Conservation (phyloP, 2,888 invertebrate species). For the Calephelis perditalis region DNA sequence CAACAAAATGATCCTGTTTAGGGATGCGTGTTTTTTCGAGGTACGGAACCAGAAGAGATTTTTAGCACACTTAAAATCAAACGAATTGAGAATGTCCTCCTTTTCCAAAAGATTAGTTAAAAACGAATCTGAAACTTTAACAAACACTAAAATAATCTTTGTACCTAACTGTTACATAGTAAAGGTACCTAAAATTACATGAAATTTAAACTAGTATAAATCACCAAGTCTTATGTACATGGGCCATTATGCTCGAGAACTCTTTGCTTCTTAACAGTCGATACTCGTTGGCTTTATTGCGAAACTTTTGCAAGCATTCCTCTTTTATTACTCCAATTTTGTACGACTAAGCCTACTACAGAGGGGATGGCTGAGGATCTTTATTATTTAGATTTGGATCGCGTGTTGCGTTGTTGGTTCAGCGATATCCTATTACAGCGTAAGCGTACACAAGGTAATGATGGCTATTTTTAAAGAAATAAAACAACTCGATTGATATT, state of each 20-base stretch:
- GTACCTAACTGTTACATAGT: too few relatives aligned
- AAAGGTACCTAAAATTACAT: conserved; percentile 24
- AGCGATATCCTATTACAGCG: neutral
- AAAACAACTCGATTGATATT: neutral
- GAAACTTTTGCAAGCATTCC: conserved; percentile 75
- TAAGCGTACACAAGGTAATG: conserved; percentile 11
- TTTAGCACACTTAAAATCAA: too few relatives aligned
- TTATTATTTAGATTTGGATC: conserved; percentile 75
- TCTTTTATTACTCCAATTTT: conserved; percentile 78
- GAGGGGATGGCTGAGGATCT: conserved; percentile 56
- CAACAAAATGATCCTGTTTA: too few relatives aligned
- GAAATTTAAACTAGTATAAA: conserved; percentile 38
- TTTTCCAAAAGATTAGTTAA: too few relatives aligned
- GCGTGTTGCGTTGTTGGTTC: conserved; percentile 32
- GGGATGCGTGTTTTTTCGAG: too few relatives aligned
- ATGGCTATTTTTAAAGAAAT: neutral
- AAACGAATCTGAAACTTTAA: too few relatives aligned
- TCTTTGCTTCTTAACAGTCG: conserved; percentile 77
- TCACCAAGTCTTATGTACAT: conserved; percentile 39
- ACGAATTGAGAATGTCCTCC: too few relatives aligned
- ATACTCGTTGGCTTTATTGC: conserved; percentile 76
- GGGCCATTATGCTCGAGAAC: conserved; percentile 52
- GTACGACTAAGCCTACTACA: conserved; percentile 70
- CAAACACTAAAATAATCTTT: too few relatives aligned
- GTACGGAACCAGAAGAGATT: too few relatives aligned